A percentile compares a stretch with the other conserved stretches of the same genome.
Evolutionary conservation across 2,113 vertebrate genomes (phyloP).

Genomic region (Dasyurus viverrinus): DNA sequence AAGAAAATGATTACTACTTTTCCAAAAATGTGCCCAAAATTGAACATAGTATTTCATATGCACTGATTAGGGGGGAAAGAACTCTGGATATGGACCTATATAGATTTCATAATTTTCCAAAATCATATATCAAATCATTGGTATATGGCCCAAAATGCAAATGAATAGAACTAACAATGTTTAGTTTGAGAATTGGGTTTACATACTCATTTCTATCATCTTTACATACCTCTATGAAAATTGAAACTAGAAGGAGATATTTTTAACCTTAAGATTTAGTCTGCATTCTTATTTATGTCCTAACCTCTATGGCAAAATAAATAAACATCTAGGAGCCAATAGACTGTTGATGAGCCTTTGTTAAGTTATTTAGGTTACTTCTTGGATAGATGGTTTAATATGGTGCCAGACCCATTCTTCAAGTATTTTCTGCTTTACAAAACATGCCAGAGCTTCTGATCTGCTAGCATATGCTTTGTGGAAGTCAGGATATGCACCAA

Average conservation of each 20-base stretch:
- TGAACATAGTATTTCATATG: neutral
- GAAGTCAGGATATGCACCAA: neutral
- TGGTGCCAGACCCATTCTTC: neutral
- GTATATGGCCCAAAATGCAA: neutral
- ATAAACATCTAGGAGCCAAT: neutral
- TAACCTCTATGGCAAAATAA: neutral
- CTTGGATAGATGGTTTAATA: neutral
- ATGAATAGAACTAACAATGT: neutral
- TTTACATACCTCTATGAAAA: neutral
- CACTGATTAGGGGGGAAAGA: neutral
- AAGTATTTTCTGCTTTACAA: neutral
- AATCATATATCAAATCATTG: neutral
- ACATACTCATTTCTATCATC: neutral
- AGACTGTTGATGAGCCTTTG: neutral
- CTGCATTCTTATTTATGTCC: neutral
- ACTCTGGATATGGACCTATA: neutral
- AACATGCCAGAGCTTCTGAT: neutral
- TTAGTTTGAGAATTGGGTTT: neutral
- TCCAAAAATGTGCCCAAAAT: neutral
- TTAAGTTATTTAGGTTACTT: neutral
- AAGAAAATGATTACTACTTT: neutral
- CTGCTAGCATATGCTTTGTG: neutral
- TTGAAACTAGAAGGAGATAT: neutral
- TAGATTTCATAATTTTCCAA: neutral
- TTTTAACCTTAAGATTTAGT: neutral